Base-by-base conservation (phyloP, 2,113 vertebrate species). In the Tauraco erythrolophus region DNA sequence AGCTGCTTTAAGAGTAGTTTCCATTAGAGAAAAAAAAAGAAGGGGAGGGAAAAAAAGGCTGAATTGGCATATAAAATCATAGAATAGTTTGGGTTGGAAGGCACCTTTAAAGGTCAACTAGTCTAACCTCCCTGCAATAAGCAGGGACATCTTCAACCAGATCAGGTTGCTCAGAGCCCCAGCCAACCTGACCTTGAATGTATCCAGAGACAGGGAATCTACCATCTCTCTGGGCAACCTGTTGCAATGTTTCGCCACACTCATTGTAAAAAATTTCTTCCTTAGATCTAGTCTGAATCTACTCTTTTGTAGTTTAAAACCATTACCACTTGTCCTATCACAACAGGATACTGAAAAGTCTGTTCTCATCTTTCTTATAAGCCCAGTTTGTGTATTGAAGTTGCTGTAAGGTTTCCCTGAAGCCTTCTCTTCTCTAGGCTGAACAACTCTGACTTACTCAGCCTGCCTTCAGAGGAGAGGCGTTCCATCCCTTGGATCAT, bases 21-120 rank as follows among this genome's bases (percentile, higher is more conserved):
- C 14, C 28, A 17, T 14, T 78, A 30, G 7, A 66, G 19, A 31
- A 37, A 39, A 61, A 72, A 51, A 51, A 41, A 19, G 18, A 28
- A 5, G 4, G 6, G 7, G 4, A 2, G 8, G 5, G 7, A 39
- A 28, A 19, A 25, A 5, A 27, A 15, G 5, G 2, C 25, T 65
- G 11, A 5, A 22, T 68, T 82, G 28, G 41, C 28, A 33, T 35
- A 58, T 14, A n/a, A 16, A 74, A 33, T 56, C 50, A 33, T 24
- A 31, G n/a, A 61, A 62, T 24, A 6, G 19, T 77, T 61, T 27
- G 15, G 27, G 16, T 51, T 69, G 37, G 33, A 88, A 33, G 18
- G 22, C 11, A 61, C 14, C 39, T 39, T 70, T 51, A 46, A 53
- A 5, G 39, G 50, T 22, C 37, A 37, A 19, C 23, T 39, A 39